Conservation (phyloP, 2,113 vertebrate genomes). For the Strix aluco region DNA sequence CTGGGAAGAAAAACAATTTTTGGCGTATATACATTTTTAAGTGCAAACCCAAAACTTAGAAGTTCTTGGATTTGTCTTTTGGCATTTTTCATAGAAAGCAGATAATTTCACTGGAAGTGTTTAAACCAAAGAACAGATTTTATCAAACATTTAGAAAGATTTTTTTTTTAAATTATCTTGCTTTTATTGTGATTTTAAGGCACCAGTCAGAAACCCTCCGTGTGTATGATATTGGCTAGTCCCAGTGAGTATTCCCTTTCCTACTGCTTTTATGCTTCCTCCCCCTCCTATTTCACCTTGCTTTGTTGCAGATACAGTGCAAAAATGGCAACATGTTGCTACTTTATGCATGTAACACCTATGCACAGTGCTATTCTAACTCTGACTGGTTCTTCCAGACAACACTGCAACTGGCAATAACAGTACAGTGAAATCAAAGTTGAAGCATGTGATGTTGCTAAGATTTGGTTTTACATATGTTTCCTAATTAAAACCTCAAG, state of each 20-base stretch:
- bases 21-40: background rate
- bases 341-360: background rate
- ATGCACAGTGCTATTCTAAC: background rate
- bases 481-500: background rate
- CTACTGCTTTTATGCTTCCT: background rate
- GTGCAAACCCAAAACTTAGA: background rate
- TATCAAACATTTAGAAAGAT: background rate
- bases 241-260: background rate
- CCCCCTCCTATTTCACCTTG: background rate
- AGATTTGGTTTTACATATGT: background rate
- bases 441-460: background rate
- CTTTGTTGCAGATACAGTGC: background rate
- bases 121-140: background rate
- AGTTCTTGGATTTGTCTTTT: background rate
- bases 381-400: background rate
- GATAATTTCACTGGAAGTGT: background rate
- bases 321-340: background rate
- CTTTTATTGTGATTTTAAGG: background rate
- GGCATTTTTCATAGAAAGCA: background rate
- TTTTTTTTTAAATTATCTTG: background rate
- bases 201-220: background rate
- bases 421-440: background rate
- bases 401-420: background rate
- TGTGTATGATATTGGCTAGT: background rate
- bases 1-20: background rate